Conservation (phyloP, 2,888 invertebrate genomes). For the Ypsolopha scabrella region DNA sequence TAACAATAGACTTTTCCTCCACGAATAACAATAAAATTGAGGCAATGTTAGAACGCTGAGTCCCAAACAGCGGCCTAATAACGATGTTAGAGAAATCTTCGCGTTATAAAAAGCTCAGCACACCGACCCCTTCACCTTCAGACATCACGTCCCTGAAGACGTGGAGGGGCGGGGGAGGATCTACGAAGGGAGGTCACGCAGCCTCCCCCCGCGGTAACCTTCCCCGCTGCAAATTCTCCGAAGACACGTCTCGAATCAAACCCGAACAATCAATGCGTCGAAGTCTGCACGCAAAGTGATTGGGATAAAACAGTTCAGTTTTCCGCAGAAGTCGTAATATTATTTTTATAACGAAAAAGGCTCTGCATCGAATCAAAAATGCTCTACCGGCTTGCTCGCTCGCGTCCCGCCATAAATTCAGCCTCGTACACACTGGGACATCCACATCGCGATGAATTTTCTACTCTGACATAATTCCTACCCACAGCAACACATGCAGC, state of each 20-base stretch:
- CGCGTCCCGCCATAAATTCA: neutral
- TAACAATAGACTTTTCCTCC: neutral
- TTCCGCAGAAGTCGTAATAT: too few relatives aligned
- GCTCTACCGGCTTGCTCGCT: neutral
- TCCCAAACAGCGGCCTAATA: slow-evolving; percentile 17
- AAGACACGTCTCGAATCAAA: slow-evolving; percentile 16
- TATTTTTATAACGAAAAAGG: too few relatives aligned
- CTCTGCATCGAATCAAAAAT: neutral
- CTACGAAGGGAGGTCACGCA: neutral
- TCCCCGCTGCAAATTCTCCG: slow-evolving; percentile 29
- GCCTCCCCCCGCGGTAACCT: slow-evolving; percentile 9
- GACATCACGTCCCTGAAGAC: slow-evolving; percentile 26
- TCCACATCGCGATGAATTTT: slow-evolving; percentile 6
- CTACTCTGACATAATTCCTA: slow-evolving; percentile 8
- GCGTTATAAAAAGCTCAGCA: slow-evolving; percentile 21
- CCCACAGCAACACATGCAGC: slow-evolving; percentile 1
- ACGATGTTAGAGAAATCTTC: slow-evolving; percentile 25
- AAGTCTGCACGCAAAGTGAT: too few relatives aligned
- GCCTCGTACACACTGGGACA: neutral
- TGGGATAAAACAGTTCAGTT: too few relatives aligned
- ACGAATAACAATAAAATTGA: slow-evolving; percentile 4
- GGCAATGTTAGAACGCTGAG: slow-evolving; percentile 3
- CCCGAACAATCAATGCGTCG: neutral
- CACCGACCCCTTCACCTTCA: slow-evolving; percentile 30
- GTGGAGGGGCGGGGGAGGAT: slow-evolving; percentile 9